Evolutionary conservation across 2,888 invertebrate species (phyloP).

Genomic region (Brachynemurus nebulosus): DNA sequence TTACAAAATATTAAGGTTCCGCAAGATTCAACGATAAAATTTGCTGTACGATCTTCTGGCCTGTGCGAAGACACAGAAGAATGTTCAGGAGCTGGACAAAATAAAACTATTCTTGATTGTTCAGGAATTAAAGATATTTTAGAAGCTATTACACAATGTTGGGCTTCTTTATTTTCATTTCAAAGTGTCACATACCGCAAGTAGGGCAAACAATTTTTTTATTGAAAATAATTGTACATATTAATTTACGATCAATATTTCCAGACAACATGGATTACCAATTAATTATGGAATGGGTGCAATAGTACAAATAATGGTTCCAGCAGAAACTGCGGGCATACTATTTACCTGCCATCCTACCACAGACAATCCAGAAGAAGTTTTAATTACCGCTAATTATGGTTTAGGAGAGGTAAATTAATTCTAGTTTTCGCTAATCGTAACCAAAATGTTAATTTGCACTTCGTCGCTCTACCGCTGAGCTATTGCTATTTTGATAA

Average conservation of each 20-base stretch:
- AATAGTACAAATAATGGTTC: constrained; percentile 64
- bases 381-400: constrained; percentile 65
- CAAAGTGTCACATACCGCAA: constrained; percentile 67
- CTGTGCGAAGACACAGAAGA: constrained; percentile 69
- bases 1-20: constrained; percentile 22
- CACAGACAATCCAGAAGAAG: constrained; percentile 48
- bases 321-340: constrained; percentile 59
- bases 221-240: no score
- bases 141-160: constrained; percentile 52
- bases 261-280: constrained; percentile 58
- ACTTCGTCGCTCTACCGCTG: neutral
- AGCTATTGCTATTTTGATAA: constrained; percentile 10
- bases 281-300: constrained; percentile 59
- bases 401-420: constrained; percentile 63
- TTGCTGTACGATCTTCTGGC: constrained; percentile 57
- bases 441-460: neutral
- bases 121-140: constrained; percentile 37
- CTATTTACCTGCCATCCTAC: constrained; percentile 69
- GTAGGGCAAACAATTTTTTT: constrained; percentile 35
- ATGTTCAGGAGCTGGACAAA: constrained; percentile 72
- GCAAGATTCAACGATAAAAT: constrained; percentile 30
- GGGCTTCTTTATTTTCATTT: constrained; percentile 68
- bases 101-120: constrained; percentile 63
- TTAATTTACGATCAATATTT: constrained; percentile 4
- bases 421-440: neutral